Evolutionary conservation across 2,888 invertebrate genomes (phyloP), one percentile per base, ranked within the genome.

Genomic region (Caenorhabditis becei): DNA sequence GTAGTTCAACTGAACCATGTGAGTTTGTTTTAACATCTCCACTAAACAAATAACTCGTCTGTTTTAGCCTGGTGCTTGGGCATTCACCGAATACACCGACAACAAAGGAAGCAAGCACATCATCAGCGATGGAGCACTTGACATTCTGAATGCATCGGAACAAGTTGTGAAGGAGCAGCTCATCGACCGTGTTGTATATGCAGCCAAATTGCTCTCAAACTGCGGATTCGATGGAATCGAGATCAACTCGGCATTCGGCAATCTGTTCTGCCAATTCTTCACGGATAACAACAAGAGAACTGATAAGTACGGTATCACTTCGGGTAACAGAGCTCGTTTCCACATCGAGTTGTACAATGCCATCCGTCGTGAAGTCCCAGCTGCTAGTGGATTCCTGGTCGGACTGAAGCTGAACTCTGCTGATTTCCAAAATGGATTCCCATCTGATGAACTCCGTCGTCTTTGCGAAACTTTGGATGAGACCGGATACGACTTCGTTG

Each of bases 161-260:
- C 78, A 74, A 16, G 83, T 86, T 14, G 66, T 87, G 35, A 41
- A 78, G 35, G 80, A 77, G 0, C 80, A 87, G 51, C 62, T 87
- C 1, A 87, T 87, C 35, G 84, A 87, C 32, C 65, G 84, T 32
- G 82, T 84, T 18, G 87, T 83, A 11, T 87, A 80, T 61, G 79
- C 79, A 24, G 72, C 79, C 11, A 67, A 72, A 26, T 44, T 79
- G 11, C 51, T 79, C 18, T 72, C 67, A 2, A 72, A 72, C 44
- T 79, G 79, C 20, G 79, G 79, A 58, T 80, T 75, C 23, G 80
- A 80, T 44, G 80, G 82, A 20, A 77, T 83, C 35, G 67, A 83
- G 32, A 44, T 83, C 5, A 63, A 67, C 58, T 58, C 77, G 0
- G 82, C 82, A 1, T 62, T 79, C 37, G 83, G 82, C 53, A 80